Evolutionary conservation across 2,888 invertebrate genomes (phyloP).

Genomic region (Axea sp.): DNA sequence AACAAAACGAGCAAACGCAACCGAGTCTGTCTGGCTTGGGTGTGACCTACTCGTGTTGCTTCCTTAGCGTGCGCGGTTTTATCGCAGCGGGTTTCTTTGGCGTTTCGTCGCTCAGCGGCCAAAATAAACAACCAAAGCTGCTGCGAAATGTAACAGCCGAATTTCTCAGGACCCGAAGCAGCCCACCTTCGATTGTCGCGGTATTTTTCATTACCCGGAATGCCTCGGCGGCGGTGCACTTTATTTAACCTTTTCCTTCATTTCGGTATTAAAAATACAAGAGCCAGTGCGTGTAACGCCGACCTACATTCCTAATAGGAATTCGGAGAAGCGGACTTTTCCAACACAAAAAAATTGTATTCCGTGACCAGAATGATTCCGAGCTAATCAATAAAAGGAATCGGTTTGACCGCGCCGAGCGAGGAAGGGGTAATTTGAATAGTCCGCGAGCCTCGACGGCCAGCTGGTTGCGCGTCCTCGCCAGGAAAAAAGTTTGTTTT

Average conservation of each 20-base stretch:
- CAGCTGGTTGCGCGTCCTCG: conserved; percentile 10
- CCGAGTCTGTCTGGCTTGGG: conserved; percentile 52
- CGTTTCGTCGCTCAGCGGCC: conserved; percentile 15
- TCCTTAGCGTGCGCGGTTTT: conserved; percentile 35
- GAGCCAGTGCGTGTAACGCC: conserved; percentile 44
- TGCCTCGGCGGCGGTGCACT: conserved; percentile 36
- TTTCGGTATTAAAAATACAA: conserved; percentile 54
- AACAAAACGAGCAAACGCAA: no score
- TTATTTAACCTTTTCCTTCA: conserved; percentile 36
- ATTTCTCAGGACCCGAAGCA: conserved; percentile 3
- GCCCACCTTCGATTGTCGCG: conserved; percentile 3
- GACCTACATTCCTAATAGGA: conserved; percentile 52
- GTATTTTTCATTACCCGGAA: conserved; percentile 39
- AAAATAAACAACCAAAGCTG: conserved; percentile 13
- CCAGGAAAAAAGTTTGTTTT: conserved; percentile 21
- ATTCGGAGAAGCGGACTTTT: conserved; percentile 48
- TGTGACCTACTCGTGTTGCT: conserved; percentile 51
- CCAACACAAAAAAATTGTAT: conserved; percentile 19
- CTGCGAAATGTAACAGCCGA: conserved; percentile 3
- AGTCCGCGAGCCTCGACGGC: neutral
- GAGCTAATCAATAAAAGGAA: conserved; percentile 40
- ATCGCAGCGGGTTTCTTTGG: conserved; percentile 25
- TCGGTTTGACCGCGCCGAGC: conserved; percentile 20
- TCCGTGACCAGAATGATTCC: conserved; percentile 38
- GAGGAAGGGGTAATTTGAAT: conserved; percentile 9